These are phyloP conservation scores for Cirrhinus mrigala DNA, from an alignment of 2,797 vertebrate species.

Conservation along the genomic window DNA sequence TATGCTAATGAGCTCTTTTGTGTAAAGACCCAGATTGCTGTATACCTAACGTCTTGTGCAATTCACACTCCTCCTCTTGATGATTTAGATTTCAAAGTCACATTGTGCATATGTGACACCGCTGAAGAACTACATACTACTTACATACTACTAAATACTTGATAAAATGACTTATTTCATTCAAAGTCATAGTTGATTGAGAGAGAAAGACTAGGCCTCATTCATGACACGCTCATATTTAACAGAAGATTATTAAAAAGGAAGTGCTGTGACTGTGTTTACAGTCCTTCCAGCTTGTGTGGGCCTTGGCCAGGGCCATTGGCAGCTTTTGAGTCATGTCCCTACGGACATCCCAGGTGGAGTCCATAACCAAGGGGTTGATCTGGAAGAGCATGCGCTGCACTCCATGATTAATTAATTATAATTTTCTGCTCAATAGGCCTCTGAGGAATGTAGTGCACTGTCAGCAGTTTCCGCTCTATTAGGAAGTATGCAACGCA, in stretches of 20 bases:
- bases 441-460: constrained; percentile 72
- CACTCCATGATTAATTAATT: constrained; percentile 82
- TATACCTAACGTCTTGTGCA: constrained; percentile 18
- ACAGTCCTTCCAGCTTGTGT: not conserved
- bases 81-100: constrained; percentile 26
- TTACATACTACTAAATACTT: no score
- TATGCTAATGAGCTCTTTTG: constrained; percentile 23
- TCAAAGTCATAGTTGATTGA: not conserved
- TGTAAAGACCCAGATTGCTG: not conserved
- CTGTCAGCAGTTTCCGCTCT: constrained; percentile 77
- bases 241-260: constrained; percentile 26
- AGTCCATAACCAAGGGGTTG: constrained; percentile 76
- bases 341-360: constrained; percentile 69
- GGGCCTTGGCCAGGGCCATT: constrained; percentile 16
- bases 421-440: constrained; percentile 82
- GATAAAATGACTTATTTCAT: constrained; percentile 20
- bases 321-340: constrained; percentile 56
- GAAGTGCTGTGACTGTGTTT: constrained; percentile 15
- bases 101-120: not conserved
- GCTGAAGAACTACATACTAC: constrained; percentile 32
- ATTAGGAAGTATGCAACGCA: constrained; percentile 73
- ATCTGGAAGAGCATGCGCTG: constrained; percentile 73
- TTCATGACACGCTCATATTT: constrained; percentile 4
- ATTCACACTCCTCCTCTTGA: not conserved
- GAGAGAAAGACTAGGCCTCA: not conserved